A percentile compares a stretch with the other conserved stretches of the same genome.
Evolutionary conservation across 2,888 invertebrate genomes (phyloP).

Genomic region (Agrilus biguttatus): DNA sequence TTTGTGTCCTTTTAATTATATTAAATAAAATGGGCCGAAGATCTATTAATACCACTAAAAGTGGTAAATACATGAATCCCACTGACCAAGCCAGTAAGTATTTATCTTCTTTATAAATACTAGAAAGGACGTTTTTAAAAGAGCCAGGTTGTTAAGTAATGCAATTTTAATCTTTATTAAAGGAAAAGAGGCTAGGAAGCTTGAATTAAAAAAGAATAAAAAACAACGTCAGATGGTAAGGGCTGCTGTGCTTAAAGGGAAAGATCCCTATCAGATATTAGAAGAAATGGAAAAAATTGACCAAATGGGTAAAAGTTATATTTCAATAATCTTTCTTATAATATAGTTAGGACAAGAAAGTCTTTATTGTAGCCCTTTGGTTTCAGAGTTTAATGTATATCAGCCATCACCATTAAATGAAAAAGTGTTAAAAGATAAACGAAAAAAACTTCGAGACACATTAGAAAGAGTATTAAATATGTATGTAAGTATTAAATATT

Average conservation of each 20-base stretch:
- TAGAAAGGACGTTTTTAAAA: slow-evolving; percentile 3
- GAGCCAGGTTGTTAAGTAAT: neutral
- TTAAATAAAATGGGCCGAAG: slow-evolving; percentile 72
- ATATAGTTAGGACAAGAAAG: neutral
- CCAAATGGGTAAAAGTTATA: slow-evolving; percentile 67
- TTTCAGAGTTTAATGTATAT: slow-evolving; percentile 81
- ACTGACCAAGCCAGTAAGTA: slow-evolving; percentile 96
- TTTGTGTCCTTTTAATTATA: too few species aligned
- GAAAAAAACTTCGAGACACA: slow-evolving; percentile 90
- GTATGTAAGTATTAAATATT: slow-evolving; percentile 65
- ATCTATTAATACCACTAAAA: slow-evolving; percentile 97
- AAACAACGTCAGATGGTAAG: slow-evolving; percentile 91
- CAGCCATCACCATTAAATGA: slow-evolving; percentile 92
- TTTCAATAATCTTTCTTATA: too few species aligned
- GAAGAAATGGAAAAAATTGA: slow-evolving; percentile 96
- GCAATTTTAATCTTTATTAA: slow-evolving; percentile 7
- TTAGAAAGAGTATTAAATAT: slow-evolving; percentile 86
- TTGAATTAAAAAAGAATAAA: slow-evolving; percentile 96
- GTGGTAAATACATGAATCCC: slow-evolving; percentile 99
- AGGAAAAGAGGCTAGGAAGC: slow-evolving; percentile 96
- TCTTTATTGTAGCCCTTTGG: slow-evolving; percentile 8
- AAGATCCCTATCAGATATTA: slow-evolving; percentile 89
- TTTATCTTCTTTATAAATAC: neutral
- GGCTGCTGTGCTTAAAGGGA: slow-evolving; percentile 92
- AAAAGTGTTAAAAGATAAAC: slow-evolving; percentile 90